Conservation (phyloP, 2,113 vertebrate genomes). For the Chlorodrepanis virens region DNA sequence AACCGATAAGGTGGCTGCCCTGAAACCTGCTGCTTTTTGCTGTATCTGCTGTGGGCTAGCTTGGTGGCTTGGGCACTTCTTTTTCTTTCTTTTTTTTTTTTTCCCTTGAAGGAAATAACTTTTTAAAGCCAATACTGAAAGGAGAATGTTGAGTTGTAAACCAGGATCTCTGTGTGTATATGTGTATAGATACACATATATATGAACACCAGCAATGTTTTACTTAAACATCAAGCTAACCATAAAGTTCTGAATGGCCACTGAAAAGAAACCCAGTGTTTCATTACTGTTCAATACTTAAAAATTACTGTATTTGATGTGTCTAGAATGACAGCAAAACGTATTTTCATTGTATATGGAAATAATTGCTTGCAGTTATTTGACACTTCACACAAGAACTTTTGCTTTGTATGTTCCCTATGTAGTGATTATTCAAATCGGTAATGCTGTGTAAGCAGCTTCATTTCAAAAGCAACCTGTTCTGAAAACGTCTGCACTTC, state of each 20-base stretch:
- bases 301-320: background rate
- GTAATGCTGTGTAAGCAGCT: background rate
- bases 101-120: background rate
- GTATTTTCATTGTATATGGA: background rate
- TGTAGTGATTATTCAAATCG: background rate
- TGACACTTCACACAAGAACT: background rate
- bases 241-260: background rate
- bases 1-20: conserved; percentile 72
- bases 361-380: background rate
- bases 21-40: conserved; percentile 48
- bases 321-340: background rate
- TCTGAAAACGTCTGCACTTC: background rate
- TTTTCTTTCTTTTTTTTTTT: background rate
- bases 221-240: background rate
- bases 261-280: background rate
- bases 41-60: conserved; percentile 36
- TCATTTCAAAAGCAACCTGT: background rate
- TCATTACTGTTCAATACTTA: background rate
- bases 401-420: background rate
- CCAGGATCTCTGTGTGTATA: background rate
- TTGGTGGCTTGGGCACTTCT: conserved; percentile 24
- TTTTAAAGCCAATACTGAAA: background rate
- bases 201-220: background rate
- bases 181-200: background rate
- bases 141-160: background rate